Conservation (phyloP, 2,113 vertebrate genomes). For the Odocoileus virginianus region DNA sequence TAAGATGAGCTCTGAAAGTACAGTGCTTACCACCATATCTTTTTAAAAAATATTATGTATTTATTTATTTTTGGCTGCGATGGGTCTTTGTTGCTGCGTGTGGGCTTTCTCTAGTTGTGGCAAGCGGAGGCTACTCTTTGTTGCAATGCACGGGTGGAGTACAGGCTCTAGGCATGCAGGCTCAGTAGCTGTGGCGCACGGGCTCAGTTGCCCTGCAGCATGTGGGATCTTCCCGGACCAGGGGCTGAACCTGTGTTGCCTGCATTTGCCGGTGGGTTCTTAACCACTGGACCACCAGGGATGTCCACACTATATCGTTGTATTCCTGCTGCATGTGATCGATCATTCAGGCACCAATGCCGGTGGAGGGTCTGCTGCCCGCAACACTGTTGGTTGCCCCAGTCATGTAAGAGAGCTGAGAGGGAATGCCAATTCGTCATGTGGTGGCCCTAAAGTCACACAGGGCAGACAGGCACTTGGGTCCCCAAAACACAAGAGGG, state of each 20-base stretch:
- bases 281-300: neutral
- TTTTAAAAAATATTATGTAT: neutral
- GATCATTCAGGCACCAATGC: neutral
- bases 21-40: neutral
- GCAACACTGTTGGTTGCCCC: fast-evolving
- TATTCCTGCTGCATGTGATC: neutral
- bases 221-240: neutral
- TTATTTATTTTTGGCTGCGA: neutral
- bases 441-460: neutral
- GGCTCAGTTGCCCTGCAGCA: neutral
- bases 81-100: neutral
- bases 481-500: neutral
- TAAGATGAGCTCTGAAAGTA: neutral
- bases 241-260: neutral
- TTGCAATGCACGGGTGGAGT: neutral
- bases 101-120: neutral
- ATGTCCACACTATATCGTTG: neutral
- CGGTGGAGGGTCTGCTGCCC: neutral
- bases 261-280: neutral
- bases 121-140: neutral
- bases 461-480: neutral
- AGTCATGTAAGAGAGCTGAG: neutral
- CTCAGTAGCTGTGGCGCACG: neutral
- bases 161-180: neutral
- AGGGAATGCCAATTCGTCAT: neutral